Conservation (phyloP, 2,113 vertebrate genomes). For the Microcebus jonahi region DNA sequence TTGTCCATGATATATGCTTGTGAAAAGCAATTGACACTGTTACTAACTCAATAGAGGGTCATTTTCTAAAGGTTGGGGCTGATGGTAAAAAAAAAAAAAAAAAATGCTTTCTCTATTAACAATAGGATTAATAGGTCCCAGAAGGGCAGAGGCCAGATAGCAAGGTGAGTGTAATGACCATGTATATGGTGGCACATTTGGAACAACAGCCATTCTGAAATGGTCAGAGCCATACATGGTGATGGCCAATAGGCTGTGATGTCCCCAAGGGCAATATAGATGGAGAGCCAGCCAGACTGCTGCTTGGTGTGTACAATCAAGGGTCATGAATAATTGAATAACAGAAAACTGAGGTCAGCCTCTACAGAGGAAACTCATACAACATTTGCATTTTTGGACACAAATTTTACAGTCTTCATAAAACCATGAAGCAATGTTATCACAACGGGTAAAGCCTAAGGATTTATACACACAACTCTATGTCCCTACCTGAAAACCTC, state of each 20-base stretch:
- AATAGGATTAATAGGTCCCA: background rate
- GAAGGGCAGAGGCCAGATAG: background rate
- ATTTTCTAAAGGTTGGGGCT: background rate
- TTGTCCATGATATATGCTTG: background rate
- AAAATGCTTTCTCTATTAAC: background rate
- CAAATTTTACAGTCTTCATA: background rate
- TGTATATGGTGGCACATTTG: background rate
- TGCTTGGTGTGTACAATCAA: background rate
- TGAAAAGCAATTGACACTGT: background rate
- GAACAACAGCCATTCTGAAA: background rate
- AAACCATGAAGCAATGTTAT: background rate
- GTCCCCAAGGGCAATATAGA: accelerated
- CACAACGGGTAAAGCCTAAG: background rate
- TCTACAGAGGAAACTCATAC: background rate
- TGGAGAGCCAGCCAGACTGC: background rate
- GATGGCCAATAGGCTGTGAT: background rate
- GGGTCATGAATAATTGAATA: background rate
- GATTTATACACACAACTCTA: background rate
- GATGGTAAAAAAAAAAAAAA: background rate
- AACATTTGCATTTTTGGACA: background rate
- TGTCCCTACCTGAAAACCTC: background rate
- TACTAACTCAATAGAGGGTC: background rate
- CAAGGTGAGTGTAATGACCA: too few species aligned
- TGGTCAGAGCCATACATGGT: background rate
- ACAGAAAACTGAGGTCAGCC: background rate